phyloP scores from a whole-genome alignment of 2,797 vertebrate species.

The Poeciliopsis paucimaculata region DNA sequence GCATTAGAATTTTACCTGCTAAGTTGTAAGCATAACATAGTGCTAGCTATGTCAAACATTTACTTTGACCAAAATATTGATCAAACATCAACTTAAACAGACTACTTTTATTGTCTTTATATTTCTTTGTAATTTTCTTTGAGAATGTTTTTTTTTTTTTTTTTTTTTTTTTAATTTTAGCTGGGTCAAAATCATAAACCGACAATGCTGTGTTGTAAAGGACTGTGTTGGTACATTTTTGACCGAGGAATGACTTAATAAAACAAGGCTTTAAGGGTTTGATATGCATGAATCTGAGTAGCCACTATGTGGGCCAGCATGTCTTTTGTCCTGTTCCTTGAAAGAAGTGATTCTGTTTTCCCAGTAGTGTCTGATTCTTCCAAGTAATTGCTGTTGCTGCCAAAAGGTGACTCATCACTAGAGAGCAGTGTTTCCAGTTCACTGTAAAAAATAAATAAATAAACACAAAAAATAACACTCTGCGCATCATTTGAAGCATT shows the following conservation, averaged over 20 bases:
- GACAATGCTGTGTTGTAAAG: neutral
- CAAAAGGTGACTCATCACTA: conserved; percentile 1
- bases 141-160: neutral
- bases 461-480: neutral
- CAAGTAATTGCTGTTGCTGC: neutral
- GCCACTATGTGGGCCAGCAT: neutral
- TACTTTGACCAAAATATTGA: no score
- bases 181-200: neutral
- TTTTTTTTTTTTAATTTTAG: neutral
- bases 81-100: neutral
- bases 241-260: neutral
- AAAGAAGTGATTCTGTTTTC: neutral
- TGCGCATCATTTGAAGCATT: neutral
- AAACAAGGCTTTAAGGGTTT: neutral
- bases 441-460: neutral
- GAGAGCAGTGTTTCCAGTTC: neutral
- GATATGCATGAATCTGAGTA: neutral
- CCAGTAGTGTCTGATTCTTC: neutral
- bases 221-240: neutral
- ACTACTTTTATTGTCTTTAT: neutral
- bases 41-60: no score
- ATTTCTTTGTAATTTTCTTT: neutral
- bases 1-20: no score
- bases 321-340: neutral
- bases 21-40: no score